Percentiles rank a stretch among this genome's conserved stretches.
phyloP scores from a whole-genome alignment of 2,113 vertebrate genomes.

The Hemichromis elongatus region DNA sequence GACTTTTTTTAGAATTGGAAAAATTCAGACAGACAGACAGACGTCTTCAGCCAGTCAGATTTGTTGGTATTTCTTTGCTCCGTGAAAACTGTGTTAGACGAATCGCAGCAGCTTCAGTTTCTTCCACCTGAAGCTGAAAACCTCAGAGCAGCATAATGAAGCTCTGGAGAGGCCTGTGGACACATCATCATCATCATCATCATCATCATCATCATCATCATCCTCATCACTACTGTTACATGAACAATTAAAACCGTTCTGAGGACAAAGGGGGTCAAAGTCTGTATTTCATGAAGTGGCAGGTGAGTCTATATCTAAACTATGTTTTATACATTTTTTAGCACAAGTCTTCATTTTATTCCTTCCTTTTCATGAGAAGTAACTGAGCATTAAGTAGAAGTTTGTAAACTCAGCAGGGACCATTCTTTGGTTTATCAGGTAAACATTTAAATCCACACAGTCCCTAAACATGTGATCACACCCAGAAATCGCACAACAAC shows the following conservation, averaged over 20 bases:
- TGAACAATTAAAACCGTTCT: no score
- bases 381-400: background rate
- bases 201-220: fast-evolving
- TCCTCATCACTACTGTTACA: no score
- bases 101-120: background rate
- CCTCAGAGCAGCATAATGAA: background rate
- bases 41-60: background rate
- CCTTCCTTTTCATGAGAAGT: fast-evolving
- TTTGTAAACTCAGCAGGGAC: background rate
- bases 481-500: background rate
- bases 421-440: background rate
- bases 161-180: background rate
- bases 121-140: background rate
- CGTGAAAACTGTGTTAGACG: background rate
- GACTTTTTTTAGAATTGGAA: background rate
- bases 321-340: background rate
- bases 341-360: background rate
- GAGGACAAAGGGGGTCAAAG: background rate
- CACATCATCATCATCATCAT: background rate
- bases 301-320: background rate
- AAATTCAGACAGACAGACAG: no score
- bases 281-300: background rate
- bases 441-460: background rate
- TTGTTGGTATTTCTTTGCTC: background rate
- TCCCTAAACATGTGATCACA: background rate